Evolutionary conservation across 2,113 vertebrate genomes (phyloP), one percentile per base, ranked within the genome.

Genomic region (Propithecus coquereli): DNA sequence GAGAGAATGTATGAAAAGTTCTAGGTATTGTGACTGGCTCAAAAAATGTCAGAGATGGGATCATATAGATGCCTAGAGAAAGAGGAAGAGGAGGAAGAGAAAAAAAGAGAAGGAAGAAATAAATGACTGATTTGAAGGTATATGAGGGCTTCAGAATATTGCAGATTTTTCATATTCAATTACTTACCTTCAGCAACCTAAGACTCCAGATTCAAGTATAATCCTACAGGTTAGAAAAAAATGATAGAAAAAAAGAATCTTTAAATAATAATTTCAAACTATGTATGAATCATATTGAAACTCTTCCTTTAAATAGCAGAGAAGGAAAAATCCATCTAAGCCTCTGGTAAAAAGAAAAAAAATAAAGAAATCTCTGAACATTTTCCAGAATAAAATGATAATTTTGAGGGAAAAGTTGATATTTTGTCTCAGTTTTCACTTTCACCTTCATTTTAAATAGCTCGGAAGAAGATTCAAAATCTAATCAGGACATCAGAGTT

Each of bases 371-470:
- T 18, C 45, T 47, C 32, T 71, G 16, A 85, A 45, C n/a, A 85
- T 40, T 76, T 91, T 89, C 40, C 50, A 52, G 87, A 82, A 85
- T 32, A 45, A 94, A 96, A 74, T 47, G 59, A 32, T 83, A 93
- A 91, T 40, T 82, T 86, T 89, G 8, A n/a, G 27, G 30, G 23
- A 9, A 18, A 65, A 83, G 30, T 32, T 79, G 47, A 43, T 68
- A 73, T 71, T 81, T 50, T 80, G 22, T 2, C 87, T 96, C 52
- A 70, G 63, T 94, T 95, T 96, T 57, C n/a, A 82, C 23, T 30
- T 94, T 88, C 73, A 59, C 16, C 22, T 91, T 93, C 34, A 74
- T 61, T 95, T 92, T 57, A 91, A 65, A 54, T 74, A 90, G 79
- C 45, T 85, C 30, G 40, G 47, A 87, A 86, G 50, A 82, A 91